Base-by-base conservation (phyloP, 2,797 vertebrate genomes). In the Sebastes dallii region DNA sequence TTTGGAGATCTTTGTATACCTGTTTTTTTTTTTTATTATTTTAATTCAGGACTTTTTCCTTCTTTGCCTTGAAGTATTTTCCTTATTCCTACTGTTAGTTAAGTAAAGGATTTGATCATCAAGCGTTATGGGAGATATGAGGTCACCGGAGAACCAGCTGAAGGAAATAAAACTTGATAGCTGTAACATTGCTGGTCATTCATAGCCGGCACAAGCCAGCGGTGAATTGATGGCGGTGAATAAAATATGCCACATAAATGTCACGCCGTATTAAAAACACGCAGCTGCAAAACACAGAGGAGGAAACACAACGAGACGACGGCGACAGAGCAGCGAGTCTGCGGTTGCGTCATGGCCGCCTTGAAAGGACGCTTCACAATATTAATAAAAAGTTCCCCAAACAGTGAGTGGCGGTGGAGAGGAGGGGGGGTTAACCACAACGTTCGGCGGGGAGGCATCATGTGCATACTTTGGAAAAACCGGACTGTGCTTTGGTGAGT, bases 231-330 rank as follows among this genome's bases (percentile, higher is more conserved):
- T 68, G 77, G 36, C 14, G 0, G 46, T 9, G 72, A 74, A 83
- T 87, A 74, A 88, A 89, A 75, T 2, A 20, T 8, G 46, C 58
- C 29, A 66, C 68, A 76, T 85, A 87, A 90, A 91, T 84, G 85
- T 86, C 83, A 86, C 7, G 6, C 71, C 22, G 3, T 59, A 39
- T 75, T 25, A 59, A 65, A 66, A 86, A 24, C 11, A 55, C 29
- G 34, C 72, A 77, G 79, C 83, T 80, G 83, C 27, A 65, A 68
- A 81, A 81, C 58, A 70, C 56, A 29, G 70, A 62, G 16, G 71
- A 78, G 61, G 75, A 69, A 66, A 66, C 30, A 22, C 69, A 66
- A 39, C 2, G 10, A 8, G 16, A 58, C 14, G 56, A 50, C 42
- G 14, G 61, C 13, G 25, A 24, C 59, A 39, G 75, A 75, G 54